These are phyloP conservation scores for Alligator sinensis DNA, from an alignment of 2,113 vertebrate species.

Conservation along the genomic window DNA sequence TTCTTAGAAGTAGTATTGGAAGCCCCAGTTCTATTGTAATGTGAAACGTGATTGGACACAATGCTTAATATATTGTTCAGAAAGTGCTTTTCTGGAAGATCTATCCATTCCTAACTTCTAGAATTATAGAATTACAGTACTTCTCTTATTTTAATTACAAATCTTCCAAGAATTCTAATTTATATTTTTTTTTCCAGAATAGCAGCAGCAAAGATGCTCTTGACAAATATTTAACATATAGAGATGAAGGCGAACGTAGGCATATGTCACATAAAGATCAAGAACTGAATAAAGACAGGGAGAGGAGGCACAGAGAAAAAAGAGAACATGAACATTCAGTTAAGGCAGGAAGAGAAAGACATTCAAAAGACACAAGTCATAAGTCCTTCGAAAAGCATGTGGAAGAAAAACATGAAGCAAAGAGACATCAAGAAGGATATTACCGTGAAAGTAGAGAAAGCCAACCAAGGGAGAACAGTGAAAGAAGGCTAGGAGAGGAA, in stretches of 20 bases:
- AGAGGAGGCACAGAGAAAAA: conserved; percentile 65
- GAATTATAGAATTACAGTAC: not conserved
- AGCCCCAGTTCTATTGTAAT: not conserved
- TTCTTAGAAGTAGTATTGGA: not conserved
- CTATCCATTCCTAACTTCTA: not conserved
- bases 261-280: conserved; percentile 57
- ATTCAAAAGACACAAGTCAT: conserved; percentile 45
- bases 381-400: conserved; percentile 29
- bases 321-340: conserved; percentile 40
- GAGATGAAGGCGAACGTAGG: conserved; percentile 30
- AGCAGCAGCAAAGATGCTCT: conserved; percentile 44
- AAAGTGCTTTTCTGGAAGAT: not conserved
- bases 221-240: conserved; percentile 57
- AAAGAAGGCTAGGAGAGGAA: conserved; percentile 45
- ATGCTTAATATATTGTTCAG: rapidly evolving
- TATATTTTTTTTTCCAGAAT: conserved; percentile 37
- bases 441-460: conserved; percentile 48
- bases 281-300: conserved; percentile 58
- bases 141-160: not conserved
- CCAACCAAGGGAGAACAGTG: conserved; percentile 43
- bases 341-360: conserved; percentile 56
- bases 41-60: not conserved
- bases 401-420: conserved; percentile 59
- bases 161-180: not conserved
- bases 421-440: conserved; percentile 55